A percentile compares a stretch with the other conserved stretches of the same genome.
Conservation (phyloP, 2,797 vertebrate genomes). For the Selene dorsalis region DNA sequence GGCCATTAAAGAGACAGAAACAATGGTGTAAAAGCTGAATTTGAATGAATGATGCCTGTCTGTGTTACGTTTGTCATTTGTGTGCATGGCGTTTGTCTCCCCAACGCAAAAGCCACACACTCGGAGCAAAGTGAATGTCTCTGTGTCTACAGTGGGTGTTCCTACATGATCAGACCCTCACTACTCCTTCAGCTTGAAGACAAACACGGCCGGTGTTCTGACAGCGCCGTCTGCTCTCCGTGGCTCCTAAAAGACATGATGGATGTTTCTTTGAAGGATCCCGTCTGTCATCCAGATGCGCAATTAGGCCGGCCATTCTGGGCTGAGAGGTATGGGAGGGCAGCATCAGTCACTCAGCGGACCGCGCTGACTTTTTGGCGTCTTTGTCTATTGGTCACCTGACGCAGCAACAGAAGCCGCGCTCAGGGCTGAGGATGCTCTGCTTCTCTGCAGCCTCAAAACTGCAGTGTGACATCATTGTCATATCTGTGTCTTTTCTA, state of each 20-base stretch:
- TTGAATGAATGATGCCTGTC: too few species aligned
- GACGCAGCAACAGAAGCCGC: conserved; percentile 36
- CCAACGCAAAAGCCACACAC: neutral
- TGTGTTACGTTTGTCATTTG: too few species aligned
- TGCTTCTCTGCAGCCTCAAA: neutral
- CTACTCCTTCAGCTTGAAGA: conserved; percentile 31
- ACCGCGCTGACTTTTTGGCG: conserved; percentile 54
- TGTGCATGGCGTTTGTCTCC: neutral
- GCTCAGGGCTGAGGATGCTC: neutral
- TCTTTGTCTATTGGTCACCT: conserved; percentile 39
- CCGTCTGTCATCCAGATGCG: conserved; percentile 72
- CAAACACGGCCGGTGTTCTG: conserved; percentile 38
- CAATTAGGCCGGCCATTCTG: conserved; percentile 68
- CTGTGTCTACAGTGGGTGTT: neutral
- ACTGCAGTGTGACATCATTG: too few species aligned
- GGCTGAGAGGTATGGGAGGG: conserved; percentile 49
- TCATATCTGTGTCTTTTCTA: neutral
- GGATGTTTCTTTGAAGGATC: conserved; percentile 58
- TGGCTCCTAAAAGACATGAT: conserved; percentile 63
- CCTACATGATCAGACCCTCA: conserved; percentile 27
- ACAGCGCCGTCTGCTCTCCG: conserved; percentile 44
- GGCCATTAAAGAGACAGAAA: too few species aligned
- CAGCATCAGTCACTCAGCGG: conserved; percentile 66
- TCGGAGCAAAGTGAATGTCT: conserved; percentile 5
- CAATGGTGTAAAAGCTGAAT: too few species aligned